phyloP scores from a whole-genome alignment of 2,888 invertebrate genomes.

The Athrips mouffetella region DNA sequence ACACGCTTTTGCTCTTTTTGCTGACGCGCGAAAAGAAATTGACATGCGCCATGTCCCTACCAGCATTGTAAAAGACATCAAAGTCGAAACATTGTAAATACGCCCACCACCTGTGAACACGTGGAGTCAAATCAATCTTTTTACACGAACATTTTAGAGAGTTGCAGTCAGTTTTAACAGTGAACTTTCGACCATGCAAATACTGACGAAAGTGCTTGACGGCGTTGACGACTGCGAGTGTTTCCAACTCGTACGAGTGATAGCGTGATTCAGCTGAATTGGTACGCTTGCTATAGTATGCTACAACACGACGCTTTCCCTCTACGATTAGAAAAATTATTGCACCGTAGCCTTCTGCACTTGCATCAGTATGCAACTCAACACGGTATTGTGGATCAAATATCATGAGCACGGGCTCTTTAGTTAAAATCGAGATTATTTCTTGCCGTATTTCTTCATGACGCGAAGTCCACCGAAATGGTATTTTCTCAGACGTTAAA shows the following conservation, averaged over 20 bases:
- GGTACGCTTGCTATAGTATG: constrained; percentile 17
- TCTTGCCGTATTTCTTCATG: constrained; percentile 7
- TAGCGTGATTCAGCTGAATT: constrained; percentile 16
- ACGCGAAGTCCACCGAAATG: not conserved
- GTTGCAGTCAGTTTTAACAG: constrained; percentile 24
- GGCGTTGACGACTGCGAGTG: constrained; percentile 18
- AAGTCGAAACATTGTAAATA: constrained; percentile 22
- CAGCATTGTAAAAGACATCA: constrained; percentile 9
- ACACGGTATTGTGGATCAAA: constrained; percentile 22
- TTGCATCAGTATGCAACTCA: constrained; percentile 27
- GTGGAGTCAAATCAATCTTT: constrained; percentile 23
- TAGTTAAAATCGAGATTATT: constrained; percentile 12
- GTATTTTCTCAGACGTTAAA: constrained; percentile 21
- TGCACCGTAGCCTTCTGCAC: constrained; percentile 23
- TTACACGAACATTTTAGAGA: constrained; percentile 21
- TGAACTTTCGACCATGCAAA: constrained; percentile 2
- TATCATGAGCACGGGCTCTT: constrained; percentile 20
- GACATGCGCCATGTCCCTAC: not conserved
- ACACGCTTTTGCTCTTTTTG: not conserved
- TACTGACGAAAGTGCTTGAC: constrained; percentile 19
- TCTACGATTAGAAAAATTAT: constrained; percentile 21
- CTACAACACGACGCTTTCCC: constrained; percentile 7
- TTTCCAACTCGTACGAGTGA: constrained; percentile 23
- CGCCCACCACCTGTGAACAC: constrained; percentile 27
- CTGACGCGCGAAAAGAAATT: not conserved